A percentile compares a stretch with the other conserved stretches of the same genome.
phyloP scores from a whole-genome alignment of 2,797 vertebrate species.

The Malacoraja senta region DNA sequence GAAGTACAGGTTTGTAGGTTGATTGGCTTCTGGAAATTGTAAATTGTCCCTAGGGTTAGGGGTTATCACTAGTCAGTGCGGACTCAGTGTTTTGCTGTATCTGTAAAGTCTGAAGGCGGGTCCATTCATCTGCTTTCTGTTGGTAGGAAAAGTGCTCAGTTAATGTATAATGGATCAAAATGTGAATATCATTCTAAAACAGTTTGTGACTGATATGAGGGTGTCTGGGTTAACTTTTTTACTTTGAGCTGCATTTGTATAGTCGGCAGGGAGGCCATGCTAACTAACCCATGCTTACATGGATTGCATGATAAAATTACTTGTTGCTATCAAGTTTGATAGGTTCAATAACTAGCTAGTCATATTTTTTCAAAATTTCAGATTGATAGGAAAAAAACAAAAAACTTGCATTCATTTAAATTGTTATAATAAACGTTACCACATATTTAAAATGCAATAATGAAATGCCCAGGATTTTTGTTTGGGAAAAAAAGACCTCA shows the following conservation, averaged over 20 bases:
- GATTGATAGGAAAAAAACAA: background rate
- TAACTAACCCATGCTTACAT: constrained; percentile 49
- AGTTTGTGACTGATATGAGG: constrained; percentile 23
- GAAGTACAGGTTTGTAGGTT: too few relatives aligned
- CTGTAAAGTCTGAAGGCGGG: too few relatives aligned
- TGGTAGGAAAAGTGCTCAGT: background rate
- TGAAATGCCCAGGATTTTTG: background rate
- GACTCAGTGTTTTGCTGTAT: too few relatives aligned
- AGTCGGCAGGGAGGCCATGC: constrained; percentile 45
- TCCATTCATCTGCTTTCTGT: background rate
- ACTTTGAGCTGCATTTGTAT: constrained; percentile 49
- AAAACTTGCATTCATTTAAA: background rate
- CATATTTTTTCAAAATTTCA: background rate
- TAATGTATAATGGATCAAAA: constrained; percentile 2
- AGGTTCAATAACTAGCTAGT: background rate
- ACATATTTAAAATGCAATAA: background rate
- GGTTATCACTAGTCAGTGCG: too few relatives aligned
- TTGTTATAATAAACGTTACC: background rate
- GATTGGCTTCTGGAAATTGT: too few relatives aligned
- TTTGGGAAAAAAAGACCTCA: too few relatives aligned
- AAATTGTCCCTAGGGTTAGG: too few relatives aligned
- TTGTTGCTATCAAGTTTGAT: background rate
- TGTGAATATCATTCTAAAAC: constrained; percentile 46
- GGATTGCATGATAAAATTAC: background rate
- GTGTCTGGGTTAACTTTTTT: constrained; percentile 47